phyloP scores from a whole-genome alignment of 2,797 vertebrate species.

The Anniella stebbinsi region DNA sequence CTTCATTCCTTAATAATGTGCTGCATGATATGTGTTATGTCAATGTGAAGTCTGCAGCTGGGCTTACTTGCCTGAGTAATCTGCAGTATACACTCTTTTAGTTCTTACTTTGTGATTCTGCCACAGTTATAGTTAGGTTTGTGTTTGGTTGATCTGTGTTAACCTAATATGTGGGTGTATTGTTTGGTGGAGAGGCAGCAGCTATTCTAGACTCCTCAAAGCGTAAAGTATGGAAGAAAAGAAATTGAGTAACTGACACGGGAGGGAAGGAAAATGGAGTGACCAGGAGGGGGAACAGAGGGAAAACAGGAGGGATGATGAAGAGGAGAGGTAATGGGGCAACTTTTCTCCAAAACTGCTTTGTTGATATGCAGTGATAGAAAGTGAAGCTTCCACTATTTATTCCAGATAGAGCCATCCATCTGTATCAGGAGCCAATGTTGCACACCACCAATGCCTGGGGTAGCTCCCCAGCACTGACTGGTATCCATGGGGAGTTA shows the following conservation, averaged over 20 bases:
- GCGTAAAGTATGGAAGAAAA: not conserved
- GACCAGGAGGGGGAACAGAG: not conserved
- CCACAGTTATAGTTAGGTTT: too few species aligned
- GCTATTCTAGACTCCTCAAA: not conserved
- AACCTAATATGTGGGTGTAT: too few species aligned
- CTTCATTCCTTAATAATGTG: not conserved
- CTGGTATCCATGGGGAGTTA: not conserved
- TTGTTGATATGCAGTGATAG: not conserved
- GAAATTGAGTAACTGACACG: not conserved
- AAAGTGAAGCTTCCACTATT: not conserved
- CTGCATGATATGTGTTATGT: not conserved
- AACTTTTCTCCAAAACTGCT: not conserved
- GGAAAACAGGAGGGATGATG: not conserved
- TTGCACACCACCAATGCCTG: not conserved
- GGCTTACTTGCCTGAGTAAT: not conserved
- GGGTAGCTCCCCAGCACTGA: rapidly evolving
- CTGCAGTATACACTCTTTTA: not conserved
- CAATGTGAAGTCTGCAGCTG: too few species aligned
- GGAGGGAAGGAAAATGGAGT: not conserved
- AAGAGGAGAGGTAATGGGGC: not conserved
- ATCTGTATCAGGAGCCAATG: not conserved
- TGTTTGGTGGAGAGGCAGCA: not conserved
- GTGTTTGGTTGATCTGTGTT: too few species aligned
- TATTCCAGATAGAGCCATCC: not conserved
- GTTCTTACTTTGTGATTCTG: not conserved